These are phyloP conservation scores for Gymnosoma rotundatum DNA, from an alignment of 2,888 invertebrate genomes.

Conservation along the genomic window DNA sequence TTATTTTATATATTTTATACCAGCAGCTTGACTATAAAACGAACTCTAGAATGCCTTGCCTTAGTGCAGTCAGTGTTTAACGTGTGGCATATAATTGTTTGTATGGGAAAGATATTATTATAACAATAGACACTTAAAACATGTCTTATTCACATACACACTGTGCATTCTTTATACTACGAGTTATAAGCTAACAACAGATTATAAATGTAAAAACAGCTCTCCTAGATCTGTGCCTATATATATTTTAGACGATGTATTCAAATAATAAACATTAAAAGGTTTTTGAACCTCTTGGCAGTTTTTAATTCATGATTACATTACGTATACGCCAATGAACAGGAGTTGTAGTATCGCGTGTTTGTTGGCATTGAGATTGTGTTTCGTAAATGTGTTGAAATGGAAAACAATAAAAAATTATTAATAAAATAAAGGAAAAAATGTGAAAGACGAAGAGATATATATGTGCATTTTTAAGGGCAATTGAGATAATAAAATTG, in stretches of 20 bases:
- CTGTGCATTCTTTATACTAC: neutral
- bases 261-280: conserved; percentile 42
- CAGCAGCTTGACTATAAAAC: conserved; percentile 16
- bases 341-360: conserved; percentile 41
- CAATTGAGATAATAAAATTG: neutral
- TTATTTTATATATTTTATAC: conserved; percentile 8
- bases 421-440: neutral
- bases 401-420: conserved; percentile 30
- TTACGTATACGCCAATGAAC: conserved; percentile 50
- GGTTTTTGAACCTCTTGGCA: conserved; percentile 55
- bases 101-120: conserved; percentile 14
- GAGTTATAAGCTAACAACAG: conserved; percentile 7
- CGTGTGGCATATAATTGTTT: neutral
- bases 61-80: neutral
- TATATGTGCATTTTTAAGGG: neutral
- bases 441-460: neutral
- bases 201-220: conserved; percentile 17
- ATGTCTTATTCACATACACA: conserved; percentile 35
- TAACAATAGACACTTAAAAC: conserved; percentile 52
- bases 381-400: conserved; percentile 37
- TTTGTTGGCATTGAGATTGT: conserved; percentile 41
- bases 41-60: neutral
- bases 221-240: neutral
- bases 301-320: conserved; percentile 14
- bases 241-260: neutral